Evolutionary conservation across 2,113 vertebrate genomes (phyloP).

Genomic region (Chaetorhynchus papuensis): DNA sequence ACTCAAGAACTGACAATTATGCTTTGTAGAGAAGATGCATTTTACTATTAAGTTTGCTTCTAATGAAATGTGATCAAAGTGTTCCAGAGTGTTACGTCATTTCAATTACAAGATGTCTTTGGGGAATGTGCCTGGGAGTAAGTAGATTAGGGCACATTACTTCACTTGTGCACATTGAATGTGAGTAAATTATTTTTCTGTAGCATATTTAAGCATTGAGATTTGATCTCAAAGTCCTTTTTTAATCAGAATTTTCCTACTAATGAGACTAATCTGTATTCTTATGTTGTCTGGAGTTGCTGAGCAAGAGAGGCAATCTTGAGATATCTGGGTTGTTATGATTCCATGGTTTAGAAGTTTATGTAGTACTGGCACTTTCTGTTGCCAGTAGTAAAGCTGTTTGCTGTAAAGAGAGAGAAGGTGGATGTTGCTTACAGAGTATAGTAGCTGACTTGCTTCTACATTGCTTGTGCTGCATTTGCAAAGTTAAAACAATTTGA

Average conservation of each 20-base stretch:
- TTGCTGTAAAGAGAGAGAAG: neutral
- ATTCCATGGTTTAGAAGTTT: neutral
- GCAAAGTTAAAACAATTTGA: neutral
- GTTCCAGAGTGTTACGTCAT: neutral
- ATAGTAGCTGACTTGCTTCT: neutral
- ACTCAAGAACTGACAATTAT: neutral
- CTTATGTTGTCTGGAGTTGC: neutral
- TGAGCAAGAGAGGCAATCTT: neutral
- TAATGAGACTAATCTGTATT: neutral
- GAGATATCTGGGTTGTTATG: neutral
- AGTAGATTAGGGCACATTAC: neutral
- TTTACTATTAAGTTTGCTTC: neutral
- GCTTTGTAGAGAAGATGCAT: neutral
- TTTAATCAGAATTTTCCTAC: neutral
- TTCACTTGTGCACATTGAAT: neutral
- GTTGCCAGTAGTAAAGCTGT: neutral
- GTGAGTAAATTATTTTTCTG: neutral
- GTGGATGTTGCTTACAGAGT: neutral
- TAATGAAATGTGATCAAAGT: slow-evolving; percentile 7
- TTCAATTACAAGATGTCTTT: slow-evolving; percentile 16
- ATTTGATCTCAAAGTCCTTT: neutral
- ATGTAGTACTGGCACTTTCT: neutral
- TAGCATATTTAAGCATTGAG: neutral
- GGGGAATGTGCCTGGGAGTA: slow-evolving; percentile 3
- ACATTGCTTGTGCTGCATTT: neutral